These are phyloP conservation scores for Glossophaga mutica DNA, from an alignment of 2,797 vertebrate species.

Conservation along the genomic window DNA sequence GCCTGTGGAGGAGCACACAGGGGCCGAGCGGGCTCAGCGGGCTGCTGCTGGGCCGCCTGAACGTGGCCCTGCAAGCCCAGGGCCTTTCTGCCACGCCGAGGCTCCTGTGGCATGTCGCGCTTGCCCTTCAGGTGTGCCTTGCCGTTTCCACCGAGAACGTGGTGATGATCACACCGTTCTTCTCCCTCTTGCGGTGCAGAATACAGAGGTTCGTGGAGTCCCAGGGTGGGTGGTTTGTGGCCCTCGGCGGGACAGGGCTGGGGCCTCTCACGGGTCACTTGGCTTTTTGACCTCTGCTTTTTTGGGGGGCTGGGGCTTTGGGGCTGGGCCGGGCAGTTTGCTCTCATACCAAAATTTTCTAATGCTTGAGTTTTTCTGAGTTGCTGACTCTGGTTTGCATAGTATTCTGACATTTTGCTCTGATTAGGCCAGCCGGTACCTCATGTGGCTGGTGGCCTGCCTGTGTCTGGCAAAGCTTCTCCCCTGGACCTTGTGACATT, in stretches of 20 bases:
- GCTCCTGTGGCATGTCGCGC: not conserved
- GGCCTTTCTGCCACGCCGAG: fast-evolving
- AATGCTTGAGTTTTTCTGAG: not conserved
- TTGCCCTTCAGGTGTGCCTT: fast-evolving
- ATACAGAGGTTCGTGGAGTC: fast-evolving
- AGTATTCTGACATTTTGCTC: not conserved
- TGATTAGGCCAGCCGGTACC: not conserved
- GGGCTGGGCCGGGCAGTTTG: not conserved
- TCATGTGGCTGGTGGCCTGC: not conserved
- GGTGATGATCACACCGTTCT: fast-evolving
- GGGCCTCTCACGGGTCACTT: fast-evolving
- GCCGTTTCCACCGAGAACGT: fast-evolving
- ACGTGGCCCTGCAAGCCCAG: fast-evolving
- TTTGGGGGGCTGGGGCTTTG: not conserved
- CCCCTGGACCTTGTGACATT: not conserved
- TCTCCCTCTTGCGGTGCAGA: fast-evolving
- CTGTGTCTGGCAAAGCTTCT: slow-evolving; percentile 10
- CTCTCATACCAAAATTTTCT: not conserved
- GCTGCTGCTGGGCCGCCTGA: not conserved
- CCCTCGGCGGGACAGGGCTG: fast-evolving
- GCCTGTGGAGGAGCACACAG: not conserved
- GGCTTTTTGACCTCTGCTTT: not conserved
- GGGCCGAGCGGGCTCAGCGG: fast-evolving
- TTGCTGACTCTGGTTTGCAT: not conserved
- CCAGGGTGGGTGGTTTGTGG: fast-evolving